Evolutionary conservation across 2,113 vertebrate species (phyloP), one percentile per base, ranked within the genome.

Genomic region (Trichomycterus rosablanca): DNA sequence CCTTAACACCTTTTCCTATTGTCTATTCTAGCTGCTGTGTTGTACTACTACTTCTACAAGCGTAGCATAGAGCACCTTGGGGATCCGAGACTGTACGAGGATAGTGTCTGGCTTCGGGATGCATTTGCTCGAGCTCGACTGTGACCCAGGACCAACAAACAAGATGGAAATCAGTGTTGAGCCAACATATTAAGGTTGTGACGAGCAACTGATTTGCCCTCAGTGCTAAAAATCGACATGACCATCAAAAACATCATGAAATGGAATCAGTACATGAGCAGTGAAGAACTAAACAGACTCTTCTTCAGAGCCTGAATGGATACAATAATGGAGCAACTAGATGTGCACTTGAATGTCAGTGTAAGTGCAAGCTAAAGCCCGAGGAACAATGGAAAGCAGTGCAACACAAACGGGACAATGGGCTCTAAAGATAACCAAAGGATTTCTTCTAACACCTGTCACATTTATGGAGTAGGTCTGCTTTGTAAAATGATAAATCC

Each of bases 11-110:
- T 18, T 42, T 2, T 42, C 50, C 3, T 48, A 18, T 44, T 53
- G 20, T 48, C 35, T 53, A 40, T 70, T 28, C 30, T 87, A 99
- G 96, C 66, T 12, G 92, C 94, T 0, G 92, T 97, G 52, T 70
- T 98, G 18, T 99, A 97, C 72, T 98, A 87, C 50, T 99, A 99
- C 82, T 91, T 94, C 65, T 97, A 97, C 86, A 99, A 99, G 59
- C 83, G 93, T 56, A 96, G 94, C 0, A 89, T 92, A 0, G 78
- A 97, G 73, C 88, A 86, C n/a, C 87, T 99, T 70, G 96, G 94
- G 0, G 96, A 99, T 49, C 92, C 96, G 0, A 84, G 92, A 63
- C 89, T 97, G 71, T 96, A 99, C 37, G 89, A 91, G 61, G 94
- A 97, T 72, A 97, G 93, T 0, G 48, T 85, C 3, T 99, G 96